A percentile compares a stretch with the other conserved stretches of the same genome.
These are phyloP conservation scores for Drosophila kurseongensis DNA, from an alignment of 1,140 invertebrate species.

Conservation along the genomic window DNA sequence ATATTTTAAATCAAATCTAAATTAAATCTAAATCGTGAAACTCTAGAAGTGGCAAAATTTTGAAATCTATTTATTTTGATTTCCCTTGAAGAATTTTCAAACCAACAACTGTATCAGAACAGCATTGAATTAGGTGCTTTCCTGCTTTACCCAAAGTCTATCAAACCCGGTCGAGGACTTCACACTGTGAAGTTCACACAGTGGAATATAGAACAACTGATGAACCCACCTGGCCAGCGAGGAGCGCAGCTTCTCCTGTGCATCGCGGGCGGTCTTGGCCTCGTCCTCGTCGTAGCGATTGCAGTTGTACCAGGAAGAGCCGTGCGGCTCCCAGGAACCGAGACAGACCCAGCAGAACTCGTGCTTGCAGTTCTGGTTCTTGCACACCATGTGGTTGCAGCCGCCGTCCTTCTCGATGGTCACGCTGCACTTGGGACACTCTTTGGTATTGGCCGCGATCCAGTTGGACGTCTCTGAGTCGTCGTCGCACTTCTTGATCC, in stretches of 20 bases:
- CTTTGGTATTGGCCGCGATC: conserved; percentile 99
- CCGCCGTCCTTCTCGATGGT: conserved; percentile 99
- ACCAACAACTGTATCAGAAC: too few relatives aligned
- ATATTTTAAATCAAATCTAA: too few relatives aligned
- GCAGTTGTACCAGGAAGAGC: conserved; percentile 99
- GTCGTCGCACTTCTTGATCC: conserved; percentile 99
- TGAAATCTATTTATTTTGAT: too few relatives aligned
- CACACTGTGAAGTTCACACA: too few relatives aligned
- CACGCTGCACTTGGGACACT: conserved; percentile 99
- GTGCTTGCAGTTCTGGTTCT: conserved; percentile 98
- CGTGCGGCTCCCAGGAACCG: conserved; percentile 99
- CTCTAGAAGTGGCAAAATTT: too few relatives aligned
- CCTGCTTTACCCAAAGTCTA: too few relatives aligned
- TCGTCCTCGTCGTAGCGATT: conserved; percentile 99
- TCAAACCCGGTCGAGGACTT: neutral
- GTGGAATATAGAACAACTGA: too few relatives aligned
- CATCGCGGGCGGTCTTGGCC: conserved; percentile 97
- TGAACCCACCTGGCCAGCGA: conserved; percentile 86
- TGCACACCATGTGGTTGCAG: conserved; percentile 99
- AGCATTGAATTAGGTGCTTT: too few relatives aligned
- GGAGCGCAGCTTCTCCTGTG: conserved; percentile 96
- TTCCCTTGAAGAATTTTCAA: too few relatives aligned
- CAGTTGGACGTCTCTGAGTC: conserved; percentile 99
- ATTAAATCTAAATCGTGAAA: too few relatives aligned
- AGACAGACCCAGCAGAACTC: conserved; percentile 99